Percentiles rank a stretch among this genome's conserved stretches.
Evolutionary conservation across 2,113 vertebrate genomes (phyloP).

Genomic region (Willisornis vidua): DNA sequence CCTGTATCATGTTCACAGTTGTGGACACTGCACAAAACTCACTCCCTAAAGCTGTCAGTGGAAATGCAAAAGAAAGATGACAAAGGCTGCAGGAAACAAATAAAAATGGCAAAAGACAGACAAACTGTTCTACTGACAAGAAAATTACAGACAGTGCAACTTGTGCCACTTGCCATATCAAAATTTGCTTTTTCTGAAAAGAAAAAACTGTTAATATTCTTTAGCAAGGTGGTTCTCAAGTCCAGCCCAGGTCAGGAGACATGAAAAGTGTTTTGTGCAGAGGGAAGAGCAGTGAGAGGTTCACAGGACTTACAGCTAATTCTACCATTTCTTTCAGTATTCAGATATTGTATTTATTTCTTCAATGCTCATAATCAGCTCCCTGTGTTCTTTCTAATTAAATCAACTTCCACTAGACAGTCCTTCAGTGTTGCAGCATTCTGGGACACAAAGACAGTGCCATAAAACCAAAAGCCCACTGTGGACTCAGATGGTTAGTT

Average conservation of each 20-base stretch:
- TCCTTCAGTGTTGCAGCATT: not conserved
- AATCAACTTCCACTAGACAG: not conserved
- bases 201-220: not conserved
- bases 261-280: not conserved
- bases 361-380: not conserved
- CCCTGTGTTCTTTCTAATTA: not conserved
- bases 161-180: not conserved
- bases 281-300: not conserved
- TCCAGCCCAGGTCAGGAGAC: not conserved
- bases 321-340: not conserved
- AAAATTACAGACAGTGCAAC: not conserved
- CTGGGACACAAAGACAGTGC: slow-evolving; percentile 1
- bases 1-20: not conserved
- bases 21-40: not conserved
- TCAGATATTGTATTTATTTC: not conserved
- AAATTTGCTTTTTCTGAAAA: not conserved
- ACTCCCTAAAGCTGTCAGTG: not conserved
- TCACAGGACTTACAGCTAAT: not conserved
- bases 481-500: not conserved
- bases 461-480: slow-evolving; percentile 2
- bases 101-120: not conserved
- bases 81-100: not conserved
- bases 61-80: not conserved
- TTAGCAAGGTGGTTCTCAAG: not conserved
- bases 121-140: not conserved